Base-by-base conservation (phyloP, 2,797 vertebrate species). In the Naso thynnoides region DNA sequence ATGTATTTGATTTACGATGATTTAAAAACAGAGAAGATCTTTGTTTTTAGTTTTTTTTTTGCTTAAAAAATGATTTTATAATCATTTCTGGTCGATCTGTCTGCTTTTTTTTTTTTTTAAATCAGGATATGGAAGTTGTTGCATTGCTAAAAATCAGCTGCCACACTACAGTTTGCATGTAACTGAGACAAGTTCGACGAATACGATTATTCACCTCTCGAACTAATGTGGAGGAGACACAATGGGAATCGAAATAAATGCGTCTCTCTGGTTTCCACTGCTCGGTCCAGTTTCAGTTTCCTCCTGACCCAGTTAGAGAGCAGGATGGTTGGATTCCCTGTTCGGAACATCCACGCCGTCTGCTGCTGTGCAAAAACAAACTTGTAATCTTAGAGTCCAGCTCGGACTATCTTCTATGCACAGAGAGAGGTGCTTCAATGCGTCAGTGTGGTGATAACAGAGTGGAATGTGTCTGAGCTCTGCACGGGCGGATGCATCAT, bases 361-460 rank as follows among this genome's bases (percentile, higher is more conserved):
- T 42, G 26, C 63, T 39, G 57, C 62, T 57, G 41, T 33, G 69
- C 52, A 39, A 70, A 45, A 79, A 70, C 63, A 73, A 63, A 83
- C 73, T 45, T 57, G 72, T 71, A 79, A 84, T 66, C 83, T 82
- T 38, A 79, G 44, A 87, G 60, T 33, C 38, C 75, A 58, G 84
- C 52, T 73, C 31, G 9, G 58, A 53, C 70, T 65, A 42, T 55
- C 49, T 54, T 24, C 0, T 1, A 9, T 21, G 33, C 45, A 24
- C 62, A 65, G 23, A 72, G 16, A 74, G 55, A 78, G 26, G 56
- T 33, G 36, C 19, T 39, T 33, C 55, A 55, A 53, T 41, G 54
- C 67, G 57, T 16, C 45, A 44, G 31, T 16, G 5, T n/a, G 15
- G 21, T 66, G 48, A 77, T 70, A 71, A 75, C 11, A 41, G 5